Base-by-base conservation (phyloP, 2,113 vertebrate genomes). In the Grammomys surdaster region DNA sequence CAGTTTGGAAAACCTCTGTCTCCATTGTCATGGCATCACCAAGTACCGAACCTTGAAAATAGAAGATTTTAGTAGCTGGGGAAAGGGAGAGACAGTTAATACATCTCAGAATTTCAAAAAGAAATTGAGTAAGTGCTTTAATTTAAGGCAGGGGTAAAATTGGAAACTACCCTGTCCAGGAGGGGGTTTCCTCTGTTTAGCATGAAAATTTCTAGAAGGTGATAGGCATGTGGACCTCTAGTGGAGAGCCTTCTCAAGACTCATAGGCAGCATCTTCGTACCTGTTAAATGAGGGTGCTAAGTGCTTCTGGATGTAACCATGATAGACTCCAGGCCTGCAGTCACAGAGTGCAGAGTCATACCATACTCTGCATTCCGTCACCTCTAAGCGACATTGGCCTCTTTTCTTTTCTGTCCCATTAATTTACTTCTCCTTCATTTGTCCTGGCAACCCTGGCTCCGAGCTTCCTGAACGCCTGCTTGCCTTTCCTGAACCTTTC, bases 381-480 rank as follows among this genome's bases (percentile, higher is more conserved):
- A 96, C 84, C 87, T 95, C 69, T 56, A 13, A 16, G 73, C 31
- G 78, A 96, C 92, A 67, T 33, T 97, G 91, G 70, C 92, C 63
- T 96, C 89, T 87, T 95, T 96, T 54, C 73, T 65, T 40, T 91
- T 43, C 56, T 85, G 1, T 85, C 86, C 76, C 58, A 40, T 94
- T 91, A 91, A 73, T 93, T 93, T 36, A 56, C 40, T 46, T 89
- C 69, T 91, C 54, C 36, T 78, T 67, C 58, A 58, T 1, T 88
- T 65, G 73, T 63, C 54, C 65, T 80, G 12, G 28, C 40, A 7
- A 26, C n/a, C 28, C 80, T 31, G 54, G 28, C 88, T 86, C 40
- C 4, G 1, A 84, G 65, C 70, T n/a, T 90, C 28, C 63, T 90
- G 12, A 43, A 24, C 14, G n/a, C 87, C 90, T 3, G 0, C 72